Conservation (phyloP, 2,888 invertebrate genomes). For the Onthophagus sagittarius region DNA sequence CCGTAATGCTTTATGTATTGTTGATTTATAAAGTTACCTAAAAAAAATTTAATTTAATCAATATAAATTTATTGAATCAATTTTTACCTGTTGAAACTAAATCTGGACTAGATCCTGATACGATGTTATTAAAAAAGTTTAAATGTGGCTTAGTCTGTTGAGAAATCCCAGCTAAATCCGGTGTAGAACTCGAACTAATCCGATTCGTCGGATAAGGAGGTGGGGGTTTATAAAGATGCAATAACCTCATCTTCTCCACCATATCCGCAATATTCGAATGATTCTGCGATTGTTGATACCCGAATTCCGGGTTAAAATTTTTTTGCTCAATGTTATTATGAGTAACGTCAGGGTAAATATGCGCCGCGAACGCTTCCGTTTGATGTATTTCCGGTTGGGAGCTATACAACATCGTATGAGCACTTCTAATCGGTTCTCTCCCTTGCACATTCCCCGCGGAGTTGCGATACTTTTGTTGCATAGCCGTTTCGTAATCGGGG, state of each 20-base stretch:
- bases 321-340: conserved; percentile 50
- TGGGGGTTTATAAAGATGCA: conserved; percentile 76
- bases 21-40: conserved; percentile 58
- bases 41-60: too few species aligned
- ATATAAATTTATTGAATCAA: too few species aligned
- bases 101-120: conserved; percentile 75
- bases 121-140: conserved; percentile 50
- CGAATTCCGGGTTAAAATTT: conserved; percentile 30
- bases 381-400: conserved; percentile 75
- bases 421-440: conserved; percentile 33
- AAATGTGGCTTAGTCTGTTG: conserved; percentile 48
- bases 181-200: conserved; percentile 78
- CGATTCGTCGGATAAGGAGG: conserved; percentile 78
- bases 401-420: conserved; percentile 54
- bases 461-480: conserved; percentile 76
- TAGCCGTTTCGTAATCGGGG: conserved; percentile 92
- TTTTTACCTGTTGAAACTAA: conserved; percentile 69
- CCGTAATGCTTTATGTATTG: conserved; percentile 39
- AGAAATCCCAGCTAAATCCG: conserved; percentile 74
- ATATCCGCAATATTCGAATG: conserved; percentile 41
- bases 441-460: conserved; percentile 44
- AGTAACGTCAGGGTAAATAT: conserved; percentile 63
- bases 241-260: conserved; percentile 55
- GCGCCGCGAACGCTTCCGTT: conserved; percentile 43
- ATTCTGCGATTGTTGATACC: conserved; percentile 37